Base-by-base conservation (phyloP, 1,140 invertebrate genomes). In the Tribolium castaneum region DNA sequence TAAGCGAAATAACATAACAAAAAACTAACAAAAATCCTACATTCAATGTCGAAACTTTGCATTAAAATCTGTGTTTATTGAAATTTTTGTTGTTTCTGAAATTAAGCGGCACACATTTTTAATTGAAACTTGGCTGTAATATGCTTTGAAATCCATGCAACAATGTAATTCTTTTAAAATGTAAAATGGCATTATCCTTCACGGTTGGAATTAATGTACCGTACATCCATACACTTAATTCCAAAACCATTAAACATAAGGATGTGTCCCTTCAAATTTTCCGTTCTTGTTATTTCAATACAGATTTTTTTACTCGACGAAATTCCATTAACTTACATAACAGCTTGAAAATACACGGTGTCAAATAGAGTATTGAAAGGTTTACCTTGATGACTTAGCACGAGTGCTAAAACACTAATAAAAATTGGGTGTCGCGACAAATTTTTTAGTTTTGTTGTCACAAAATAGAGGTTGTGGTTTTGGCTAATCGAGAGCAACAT, bases 171-270 rank as follows among this genome's bases (percentile, higher is more conserved):
- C 34, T 13, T 25, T 66, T 66, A 66, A 66, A 35, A 35, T 66
- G 59, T 66, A 66, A 66, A 66, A 66, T 66, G 13, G 12, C 10
- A 35, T 66, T 25, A 30, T 35, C 59, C 59, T 66, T 66, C 59
- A 66, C 59, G 59, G 59, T 66, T 66, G 35, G 30, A 66, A 9
- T 66, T 66, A 66, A 66, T 66, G 59, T 66, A 66, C 59, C 59
- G 59, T 66, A 66, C 34, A 66, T 66, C 59, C 59, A 66, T 35
- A 34, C 34, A 66, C 25, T 59, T 66, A 22, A 35, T 12, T 66
- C 25, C 9, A 35, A 34, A 66, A 66, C 59, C 59, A 66, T 66
- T 66, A 59, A 59, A 59, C 19, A 22, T 59, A 59, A 19, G 19
- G 19, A 59, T 22, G 14, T 66, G 59, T 66, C 19, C 30, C 7